phyloP scores from a whole-genome alignment of 2,113 vertebrate genomes.

The Chionis minor region DNA sequence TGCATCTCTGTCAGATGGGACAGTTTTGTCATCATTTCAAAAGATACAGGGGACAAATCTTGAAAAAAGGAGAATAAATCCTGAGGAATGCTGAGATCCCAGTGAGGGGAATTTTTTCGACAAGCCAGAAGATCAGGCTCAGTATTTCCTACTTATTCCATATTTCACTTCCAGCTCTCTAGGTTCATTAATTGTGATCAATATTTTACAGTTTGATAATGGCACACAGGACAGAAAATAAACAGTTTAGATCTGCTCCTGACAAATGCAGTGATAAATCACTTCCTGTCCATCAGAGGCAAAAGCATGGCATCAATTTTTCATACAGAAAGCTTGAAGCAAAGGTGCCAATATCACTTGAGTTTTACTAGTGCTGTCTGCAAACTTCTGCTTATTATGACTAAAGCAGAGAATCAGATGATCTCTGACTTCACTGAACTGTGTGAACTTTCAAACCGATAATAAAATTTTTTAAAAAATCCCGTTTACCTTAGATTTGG shows the following conservation, averaged over 20 bases:
- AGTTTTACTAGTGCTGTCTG: neutral
- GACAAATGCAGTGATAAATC: conserved; percentile 2
- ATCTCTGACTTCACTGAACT: neutral
- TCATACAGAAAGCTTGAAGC: neutral
- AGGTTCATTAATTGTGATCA: neutral
- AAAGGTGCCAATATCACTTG: neutral
- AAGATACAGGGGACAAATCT: neutral
- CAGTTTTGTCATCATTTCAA: neutral
- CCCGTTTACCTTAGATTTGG: neutral
- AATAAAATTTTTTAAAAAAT: neutral
- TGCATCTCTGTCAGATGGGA: neutral
- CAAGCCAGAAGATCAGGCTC: neutral
- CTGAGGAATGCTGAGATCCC: neutral
- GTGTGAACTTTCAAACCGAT: neutral
- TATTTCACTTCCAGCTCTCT: neutral
- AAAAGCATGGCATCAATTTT: neutral
- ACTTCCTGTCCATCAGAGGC: neutral
- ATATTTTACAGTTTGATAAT: neutral
- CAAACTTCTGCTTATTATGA: neutral
- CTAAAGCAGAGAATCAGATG: neutral
- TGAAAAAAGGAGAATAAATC: neutral
- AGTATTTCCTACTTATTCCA: neutral
- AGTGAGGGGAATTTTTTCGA: neutral
- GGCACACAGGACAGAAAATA: neutral
- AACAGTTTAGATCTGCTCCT: neutral